Evolutionary conservation across 2,113 vertebrate genomes (phyloP).

Genomic region (Varanus salvator): DNA sequence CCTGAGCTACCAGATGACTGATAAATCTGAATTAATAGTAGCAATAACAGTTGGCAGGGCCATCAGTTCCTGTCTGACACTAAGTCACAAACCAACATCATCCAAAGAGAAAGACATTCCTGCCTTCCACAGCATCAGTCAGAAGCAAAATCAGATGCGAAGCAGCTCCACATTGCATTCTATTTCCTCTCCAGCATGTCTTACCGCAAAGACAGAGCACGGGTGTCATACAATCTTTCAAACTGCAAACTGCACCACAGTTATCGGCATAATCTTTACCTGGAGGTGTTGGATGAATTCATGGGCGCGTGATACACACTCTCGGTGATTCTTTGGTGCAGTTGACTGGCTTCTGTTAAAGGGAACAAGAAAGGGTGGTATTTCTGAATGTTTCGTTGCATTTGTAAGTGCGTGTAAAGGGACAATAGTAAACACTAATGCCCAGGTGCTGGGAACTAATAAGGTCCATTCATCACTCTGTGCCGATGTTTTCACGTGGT

Average conservation of each 20-base stretch:
- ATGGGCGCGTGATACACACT: slow-evolving; percentile 86
- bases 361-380: slow-evolving; percentile 35
- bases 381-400: not conserved
- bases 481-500: not conserved
- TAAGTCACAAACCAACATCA: not conserved
- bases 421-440: not conserved
- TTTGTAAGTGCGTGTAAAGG: not conserved
- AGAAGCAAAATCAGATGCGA: not conserved
- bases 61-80: not conserved
- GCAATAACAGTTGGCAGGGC: too few species aligned
- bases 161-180: not conserved
- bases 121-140: not conserved
- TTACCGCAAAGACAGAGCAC: too few species aligned
- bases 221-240: not conserved
- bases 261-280: slow-evolving; percentile 61
- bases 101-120: not conserved
- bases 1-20: too few species aligned
- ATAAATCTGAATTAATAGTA: not conserved
- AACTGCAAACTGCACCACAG: not conserved
- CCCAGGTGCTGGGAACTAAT: not conserved
- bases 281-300: slow-evolving; percentile 77
- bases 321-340: slow-evolving; percentile 86
- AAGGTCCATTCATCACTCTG: not conserved
- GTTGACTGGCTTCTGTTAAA: slow-evolving; percentile 88
- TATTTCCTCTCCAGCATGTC: not conserved